A percentile compares a stretch with the other conserved stretches of the same genome.
These are phyloP conservation scores for Anguilla megastoma DNA, from an alignment of 2,797 vertebrate species.

Conservation along the genomic window DNA sequence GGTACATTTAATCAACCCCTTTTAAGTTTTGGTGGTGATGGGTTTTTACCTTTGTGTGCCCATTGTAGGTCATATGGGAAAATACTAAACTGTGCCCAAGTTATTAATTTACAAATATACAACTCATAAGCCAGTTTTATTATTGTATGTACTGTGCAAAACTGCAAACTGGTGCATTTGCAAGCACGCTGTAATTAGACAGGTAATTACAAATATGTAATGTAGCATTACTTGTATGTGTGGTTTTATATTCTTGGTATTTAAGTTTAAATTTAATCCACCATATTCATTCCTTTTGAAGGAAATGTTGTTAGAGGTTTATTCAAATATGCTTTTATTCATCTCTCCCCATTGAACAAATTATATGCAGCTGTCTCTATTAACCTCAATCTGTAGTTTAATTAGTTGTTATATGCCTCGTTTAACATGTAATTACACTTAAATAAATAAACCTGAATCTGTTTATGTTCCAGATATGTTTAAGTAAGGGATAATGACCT, in stretches of 20 bases:
- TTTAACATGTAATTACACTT: neutral
- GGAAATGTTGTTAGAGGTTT: neutral
- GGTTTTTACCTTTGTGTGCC: neutral
- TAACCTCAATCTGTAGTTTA: neutral
- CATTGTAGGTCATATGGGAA: neutral
- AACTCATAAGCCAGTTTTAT: too few species aligned
- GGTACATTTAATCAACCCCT: neutral
- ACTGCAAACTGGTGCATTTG: too few species aligned
- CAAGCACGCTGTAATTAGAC: too few species aligned
- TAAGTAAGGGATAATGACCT: neutral
- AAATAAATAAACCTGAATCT: neutral
- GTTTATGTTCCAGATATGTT: neutral
- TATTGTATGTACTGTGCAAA: too few species aligned
- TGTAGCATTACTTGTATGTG: too few species aligned
- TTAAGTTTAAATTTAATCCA: neutral
- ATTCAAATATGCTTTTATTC: neutral
- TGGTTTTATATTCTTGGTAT: neutral
- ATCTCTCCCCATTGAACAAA: neutral
- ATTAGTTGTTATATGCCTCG: neutral
- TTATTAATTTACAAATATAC: too few species aligned
- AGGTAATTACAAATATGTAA: too few species aligned
- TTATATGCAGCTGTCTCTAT: conserved; percentile 3
- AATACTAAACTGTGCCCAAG: neutral
- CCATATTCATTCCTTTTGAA: neutral
- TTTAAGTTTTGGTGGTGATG: neutral